phyloP scores from a whole-genome alignment of 2,797 vertebrate genomes.

The Heterohyrax brucei region DNA sequence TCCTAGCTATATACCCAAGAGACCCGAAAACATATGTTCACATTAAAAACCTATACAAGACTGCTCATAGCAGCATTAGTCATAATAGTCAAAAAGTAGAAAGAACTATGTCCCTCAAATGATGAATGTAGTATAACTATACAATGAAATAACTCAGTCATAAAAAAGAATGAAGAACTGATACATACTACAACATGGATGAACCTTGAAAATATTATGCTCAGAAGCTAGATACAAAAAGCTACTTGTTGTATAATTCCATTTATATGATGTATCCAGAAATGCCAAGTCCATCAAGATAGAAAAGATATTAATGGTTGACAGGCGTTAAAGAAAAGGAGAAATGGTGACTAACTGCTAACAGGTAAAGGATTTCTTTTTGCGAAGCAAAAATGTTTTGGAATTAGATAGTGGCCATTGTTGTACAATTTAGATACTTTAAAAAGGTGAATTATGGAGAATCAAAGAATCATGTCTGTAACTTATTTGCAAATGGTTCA shows the following conservation, averaged over 20 bases:
- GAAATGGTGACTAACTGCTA: not conserved
- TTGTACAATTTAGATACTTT: not conserved
- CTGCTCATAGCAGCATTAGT: slow-evolving; percentile 30
- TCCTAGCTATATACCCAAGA: not conserved
- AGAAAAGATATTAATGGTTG: not conserved
- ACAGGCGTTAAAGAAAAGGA: not conserved
- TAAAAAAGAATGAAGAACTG: too few species aligned
- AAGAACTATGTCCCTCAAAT: not conserved
- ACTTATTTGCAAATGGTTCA: slow-evolving; percentile 7
- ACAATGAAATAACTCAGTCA: not conserved
- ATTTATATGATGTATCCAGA: not conserved
- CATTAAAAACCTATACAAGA: not conserved
- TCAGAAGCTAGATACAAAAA: not conserved
- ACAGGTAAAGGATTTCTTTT: not conserved
- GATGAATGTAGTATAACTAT: not conserved
- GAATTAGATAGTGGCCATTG: not conserved
- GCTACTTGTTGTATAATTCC: not conserved
- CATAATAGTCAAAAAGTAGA: not conserved
- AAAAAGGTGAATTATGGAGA: not conserved
- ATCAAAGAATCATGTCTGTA: slow-evolving; percentile 9
- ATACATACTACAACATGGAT: not conserved
- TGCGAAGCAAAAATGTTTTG: slow-evolving; percentile 14
- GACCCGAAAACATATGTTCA: not conserved
- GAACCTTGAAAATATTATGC: slow-evolving; percentile 28
- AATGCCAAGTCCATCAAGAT: not conserved